Evolutionary conservation across 2,888 invertebrate species (phyloP).

Genomic region (Ochropacha duplaris): DNA sequence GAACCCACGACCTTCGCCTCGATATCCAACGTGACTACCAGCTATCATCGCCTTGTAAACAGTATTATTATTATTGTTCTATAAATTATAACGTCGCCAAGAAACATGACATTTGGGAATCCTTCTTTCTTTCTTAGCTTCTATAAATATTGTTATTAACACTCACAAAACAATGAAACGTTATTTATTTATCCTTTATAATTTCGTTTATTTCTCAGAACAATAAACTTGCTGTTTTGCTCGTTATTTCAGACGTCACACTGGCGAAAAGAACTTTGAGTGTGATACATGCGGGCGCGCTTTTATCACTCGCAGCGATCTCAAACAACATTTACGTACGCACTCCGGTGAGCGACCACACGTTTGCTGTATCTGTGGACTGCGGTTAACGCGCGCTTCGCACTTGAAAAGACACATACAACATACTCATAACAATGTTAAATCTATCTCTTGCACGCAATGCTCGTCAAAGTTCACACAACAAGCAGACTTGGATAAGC

Average conservation of each 20-base stretch:
- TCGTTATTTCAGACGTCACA: constrained; percentile 63
- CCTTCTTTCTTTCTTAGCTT: too few relatives aligned
- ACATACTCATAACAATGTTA: constrained; percentile 46
- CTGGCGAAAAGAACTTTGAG: constrained; percentile 75
- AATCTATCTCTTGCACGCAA: constrained; percentile 39
- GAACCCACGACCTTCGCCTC: too few relatives aligned
- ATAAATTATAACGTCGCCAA: too few relatives aligned
- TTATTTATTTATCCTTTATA: too few relatives aligned
- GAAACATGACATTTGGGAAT: too few relatives aligned
- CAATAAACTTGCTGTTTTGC: constrained; percentile 1
- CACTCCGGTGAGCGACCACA: constrained; percentile 69
- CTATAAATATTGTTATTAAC: too few relatives aligned
- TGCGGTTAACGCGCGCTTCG: constrained; percentile 62
- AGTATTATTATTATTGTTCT: too few relatives aligned
- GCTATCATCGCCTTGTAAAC: too few relatives aligned
- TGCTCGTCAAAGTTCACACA: constrained; percentile 50
- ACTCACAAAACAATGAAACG: too few relatives aligned
- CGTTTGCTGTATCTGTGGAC: constrained; percentile 67
- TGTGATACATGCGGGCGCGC: constrained; percentile 66
- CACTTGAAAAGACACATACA: constrained; percentile 72
- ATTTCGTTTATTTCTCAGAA: constrained; percentile 1
- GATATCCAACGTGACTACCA: too few relatives aligned
- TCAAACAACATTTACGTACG: constrained; percentile 68
- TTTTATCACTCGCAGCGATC: constrained; percentile 72
- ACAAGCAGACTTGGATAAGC: constrained; percentile 50